Evolutionary conservation across 2,797 vertebrate species (phyloP).

Genomic region (Oceanodroma leucorhoa): DNA sequence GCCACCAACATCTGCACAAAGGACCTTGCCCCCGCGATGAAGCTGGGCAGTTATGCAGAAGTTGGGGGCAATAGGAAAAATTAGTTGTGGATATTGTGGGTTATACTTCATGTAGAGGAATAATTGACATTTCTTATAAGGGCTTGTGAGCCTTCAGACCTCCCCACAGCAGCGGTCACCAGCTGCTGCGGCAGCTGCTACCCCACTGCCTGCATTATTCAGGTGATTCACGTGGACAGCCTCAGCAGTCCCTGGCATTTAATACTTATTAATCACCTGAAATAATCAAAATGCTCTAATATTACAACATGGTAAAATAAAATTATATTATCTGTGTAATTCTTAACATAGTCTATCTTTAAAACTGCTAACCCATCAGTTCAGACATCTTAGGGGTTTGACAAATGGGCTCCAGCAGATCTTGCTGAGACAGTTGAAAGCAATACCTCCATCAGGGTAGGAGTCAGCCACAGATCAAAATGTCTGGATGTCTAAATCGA

Average conservation of each 20-base stretch:
- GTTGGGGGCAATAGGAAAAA: not conserved
- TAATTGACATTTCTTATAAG: not conserved
- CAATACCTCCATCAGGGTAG: accelerated
- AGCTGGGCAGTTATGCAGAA: not conserved
- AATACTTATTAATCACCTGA: not conserved
- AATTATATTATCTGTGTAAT: not conserved
- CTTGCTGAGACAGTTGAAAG: not conserved
- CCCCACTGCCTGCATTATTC: not conserved
- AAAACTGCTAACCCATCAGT: not conserved
- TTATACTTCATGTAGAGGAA: not conserved
- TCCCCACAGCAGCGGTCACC: not conserved
- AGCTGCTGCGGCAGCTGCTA: not conserved
- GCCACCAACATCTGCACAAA: not conserved
- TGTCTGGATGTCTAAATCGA: not conserved
- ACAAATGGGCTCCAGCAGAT: not conserved
- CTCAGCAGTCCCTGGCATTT: not conserved
- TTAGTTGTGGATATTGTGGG: not conserved
- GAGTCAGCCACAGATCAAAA: not conserved
- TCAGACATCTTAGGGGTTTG: not conserved
- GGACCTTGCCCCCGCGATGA: accelerated
- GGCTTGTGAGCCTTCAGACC: not conserved
- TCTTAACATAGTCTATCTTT: not conserved
- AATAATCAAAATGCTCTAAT: not conserved
- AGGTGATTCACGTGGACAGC: not conserved
- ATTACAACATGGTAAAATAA: not conserved